Percentiles rank a stretch among this genome's conserved stretches.
phyloP scores from a whole-genome alignment of 1,140 invertebrate species.

The Hesperophylax magnus region DNA sequence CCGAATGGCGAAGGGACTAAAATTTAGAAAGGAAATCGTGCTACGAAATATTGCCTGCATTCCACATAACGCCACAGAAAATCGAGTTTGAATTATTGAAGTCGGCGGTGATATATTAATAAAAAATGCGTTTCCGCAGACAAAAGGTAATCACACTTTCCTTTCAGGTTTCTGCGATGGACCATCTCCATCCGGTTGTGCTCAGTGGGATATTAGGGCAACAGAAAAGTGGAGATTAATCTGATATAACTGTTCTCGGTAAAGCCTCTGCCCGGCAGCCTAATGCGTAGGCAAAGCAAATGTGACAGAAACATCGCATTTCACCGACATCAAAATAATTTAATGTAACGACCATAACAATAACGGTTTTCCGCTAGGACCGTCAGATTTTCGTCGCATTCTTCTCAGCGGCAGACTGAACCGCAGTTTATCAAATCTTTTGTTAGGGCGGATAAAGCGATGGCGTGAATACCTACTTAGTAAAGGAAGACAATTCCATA shows the following conservation, averaged over 20 bases:
- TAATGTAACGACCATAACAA: slow-evolving; percentile 7
- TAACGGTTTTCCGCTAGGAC: slow-evolving; percentile 10
- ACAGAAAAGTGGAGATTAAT: slow-evolving; percentile 11
- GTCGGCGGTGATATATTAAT: slow-evolving; percentile 15
- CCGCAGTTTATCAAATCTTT: slow-evolving; percentile 13
- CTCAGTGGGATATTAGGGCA: slow-evolving; percentile 26
- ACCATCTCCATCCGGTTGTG: not conserved
- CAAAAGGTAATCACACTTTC: slow-evolving; percentile 32
- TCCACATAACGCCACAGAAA: not conserved
- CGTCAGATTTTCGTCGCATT: slow-evolving; percentile 6
- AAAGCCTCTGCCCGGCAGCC: not conserved
- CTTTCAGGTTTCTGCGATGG: slow-evolving; percentile 20
- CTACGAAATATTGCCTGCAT: slow-evolving; percentile 14
- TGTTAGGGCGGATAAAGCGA: slow-evolving; percentile 18
- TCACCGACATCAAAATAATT: slow-evolving; percentile 2
- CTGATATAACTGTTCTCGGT: slow-evolving; percentile 24
- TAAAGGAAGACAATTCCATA: not conserved
- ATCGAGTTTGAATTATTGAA: slow-evolving; percentile 32
- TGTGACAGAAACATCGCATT: slow-evolving; percentile 25
- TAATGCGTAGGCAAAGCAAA: slow-evolving; percentile 28
- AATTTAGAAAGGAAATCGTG: slow-evolving; percentile 21
- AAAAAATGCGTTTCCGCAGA: slow-evolving; percentile 13
- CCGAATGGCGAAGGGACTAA: slow-evolving; percentile 1
- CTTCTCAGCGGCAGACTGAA: slow-evolving; percentile 2
- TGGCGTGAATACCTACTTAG: slow-evolving; percentile 15